A percentile compares a stretch with the other conserved stretches of the same genome.
These are phyloP conservation scores for Rousettus madagascariensis DNA, from an alignment of 2,797 vertebrate genomes.

Conservation along the genomic window DNA sequence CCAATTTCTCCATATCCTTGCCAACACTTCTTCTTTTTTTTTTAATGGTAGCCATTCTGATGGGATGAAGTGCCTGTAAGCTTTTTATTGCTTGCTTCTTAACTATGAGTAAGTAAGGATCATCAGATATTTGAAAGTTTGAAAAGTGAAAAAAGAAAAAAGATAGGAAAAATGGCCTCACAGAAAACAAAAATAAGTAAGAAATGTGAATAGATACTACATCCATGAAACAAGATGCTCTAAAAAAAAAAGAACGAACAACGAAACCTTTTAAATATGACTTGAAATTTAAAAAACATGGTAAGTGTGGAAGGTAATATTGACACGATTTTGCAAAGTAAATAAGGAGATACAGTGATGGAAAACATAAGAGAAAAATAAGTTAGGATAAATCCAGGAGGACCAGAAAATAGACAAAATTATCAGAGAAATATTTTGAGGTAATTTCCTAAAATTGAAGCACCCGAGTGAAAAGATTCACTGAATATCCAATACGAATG, in stretches of 20 bases:
- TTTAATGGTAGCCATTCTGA: background rate
- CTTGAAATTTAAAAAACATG: background rate
- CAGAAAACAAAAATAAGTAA: constrained; percentile 34
- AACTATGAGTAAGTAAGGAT: background rate
- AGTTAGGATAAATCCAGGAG: background rate
- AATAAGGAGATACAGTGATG: background rate
- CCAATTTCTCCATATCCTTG: background rate
- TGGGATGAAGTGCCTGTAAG: background rate
- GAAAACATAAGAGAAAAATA: background rate
- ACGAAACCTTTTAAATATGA: background rate
- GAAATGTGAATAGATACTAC: background rate
- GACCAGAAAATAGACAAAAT: background rate
- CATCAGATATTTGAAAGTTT: background rate
- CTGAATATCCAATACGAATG: background rate
- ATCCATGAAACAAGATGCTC: background rate
- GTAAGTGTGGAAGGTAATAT: background rate
- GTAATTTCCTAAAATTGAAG: background rate
- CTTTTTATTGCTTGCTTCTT: background rate
- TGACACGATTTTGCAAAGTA: background rate
- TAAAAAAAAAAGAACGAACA: background rate
- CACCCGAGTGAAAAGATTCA: background rate
- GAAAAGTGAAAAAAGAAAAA: background rate
- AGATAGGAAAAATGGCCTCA: background rate
- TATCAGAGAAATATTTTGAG: background rate
- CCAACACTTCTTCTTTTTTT: background rate